Evolutionary conservation across 2,888 invertebrate species (phyloP), one percentile per base, ranked within the genome.

Genomic region (Vanessa cardui): DNA sequence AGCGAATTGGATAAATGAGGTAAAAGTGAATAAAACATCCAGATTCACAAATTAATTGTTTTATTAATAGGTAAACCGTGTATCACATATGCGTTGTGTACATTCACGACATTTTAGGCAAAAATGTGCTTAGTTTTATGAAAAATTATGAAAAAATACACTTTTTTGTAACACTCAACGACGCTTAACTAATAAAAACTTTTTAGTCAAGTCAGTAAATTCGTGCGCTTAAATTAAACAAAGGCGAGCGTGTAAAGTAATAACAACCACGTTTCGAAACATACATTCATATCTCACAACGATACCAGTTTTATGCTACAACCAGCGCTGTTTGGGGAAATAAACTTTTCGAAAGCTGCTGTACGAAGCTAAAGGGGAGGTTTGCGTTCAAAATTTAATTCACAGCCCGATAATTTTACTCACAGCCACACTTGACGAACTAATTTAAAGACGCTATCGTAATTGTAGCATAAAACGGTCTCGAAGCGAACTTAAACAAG

Each of bases 1-100:
- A 47, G 12, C 49, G 8, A 31, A 15, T 44, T 21, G 18, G 6
- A 12, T 5, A 4, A 15, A 44, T n/a, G 12, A 78, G 69, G 75
- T 54, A 56, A 56, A 65, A 8, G 21, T 8, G 68, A 62, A 76
- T 83, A 84, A 80, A 80, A 80, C 76, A 78, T 56, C n/a, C 12
- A 8, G 12, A 15, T 45, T 76, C 83, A 87, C 87, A 88, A 88
- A 87, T 89, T 58, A 76, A 74, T 83, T 86, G 79, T 82, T 90
- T 91, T 90, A 89, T 88, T 89, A 85, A 87, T 85, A 89, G 86
- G 86, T 88, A 89, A 88, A 92, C 85, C 83, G 88, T 90, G 89
- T 92, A 92, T 92, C 91, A 91, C 91, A 90, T 90, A 88, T 86
- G 88, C 86, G 87, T 86, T 87, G 87, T 89, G 90, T 89, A 89